Percentiles rank a stretch among this genome's conserved stretches.
Conservation (phyloP, 2,113 vertebrate species). For the Hippocampus comes region DNA sequence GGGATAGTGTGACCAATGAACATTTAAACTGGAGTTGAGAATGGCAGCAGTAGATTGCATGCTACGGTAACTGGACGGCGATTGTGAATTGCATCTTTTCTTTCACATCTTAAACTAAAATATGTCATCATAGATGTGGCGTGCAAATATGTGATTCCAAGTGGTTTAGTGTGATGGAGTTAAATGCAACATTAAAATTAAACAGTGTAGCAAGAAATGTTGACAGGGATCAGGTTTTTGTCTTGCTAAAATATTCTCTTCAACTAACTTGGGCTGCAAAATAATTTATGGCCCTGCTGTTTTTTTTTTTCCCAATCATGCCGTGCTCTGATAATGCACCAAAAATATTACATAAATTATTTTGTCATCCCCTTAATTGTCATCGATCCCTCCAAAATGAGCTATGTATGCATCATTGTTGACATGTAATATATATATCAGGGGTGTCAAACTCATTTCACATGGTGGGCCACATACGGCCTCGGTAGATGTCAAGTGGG, state of each 20-base stretch:
- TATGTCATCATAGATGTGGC: too few species aligned
- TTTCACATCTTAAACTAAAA: too few species aligned
- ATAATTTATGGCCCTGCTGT: neutral
- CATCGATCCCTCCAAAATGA: neutral
- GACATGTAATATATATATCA: neutral
- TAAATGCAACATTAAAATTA: neutral
- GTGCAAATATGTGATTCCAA: too few species aligned
- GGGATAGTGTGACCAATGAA: too few species aligned
- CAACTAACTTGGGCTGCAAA: neutral
- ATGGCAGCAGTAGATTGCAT: too few species aligned
- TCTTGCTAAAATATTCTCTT: neutral
- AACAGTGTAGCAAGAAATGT: neutral
- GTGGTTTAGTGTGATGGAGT: too few species aligned
- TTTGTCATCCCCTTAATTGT: neutral
- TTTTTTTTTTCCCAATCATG: neutral
- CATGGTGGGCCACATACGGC: too few species aligned
- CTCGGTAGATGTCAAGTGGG: too few species aligned
- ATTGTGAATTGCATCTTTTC: too few species aligned
- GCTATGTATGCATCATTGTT: neutral
- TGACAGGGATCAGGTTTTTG: neutral
- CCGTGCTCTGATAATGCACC: neutral
- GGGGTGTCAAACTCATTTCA: too few species aligned
- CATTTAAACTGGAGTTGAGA: too few species aligned
- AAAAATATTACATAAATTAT: neutral
- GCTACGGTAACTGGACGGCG: too few species aligned